Percentiles rank a stretch among this genome's conserved stretches.
These are phyloP conservation scores for Galleria mellonella DNA, from an alignment of 1,140 invertebrate species.

Conservation along the genomic window DNA sequence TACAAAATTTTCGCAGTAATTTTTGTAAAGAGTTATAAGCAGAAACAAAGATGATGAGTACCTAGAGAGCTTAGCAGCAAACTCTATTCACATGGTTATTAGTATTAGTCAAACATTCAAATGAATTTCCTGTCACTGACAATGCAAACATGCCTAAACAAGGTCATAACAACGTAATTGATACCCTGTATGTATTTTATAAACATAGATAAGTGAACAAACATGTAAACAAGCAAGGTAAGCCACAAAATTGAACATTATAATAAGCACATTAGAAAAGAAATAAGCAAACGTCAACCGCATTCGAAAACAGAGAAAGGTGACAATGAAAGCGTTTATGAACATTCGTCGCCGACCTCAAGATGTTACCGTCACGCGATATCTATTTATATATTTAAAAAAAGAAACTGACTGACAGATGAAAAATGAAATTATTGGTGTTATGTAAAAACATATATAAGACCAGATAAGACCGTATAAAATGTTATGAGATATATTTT, in stretches of 20 bases:
- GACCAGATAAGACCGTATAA: no score
- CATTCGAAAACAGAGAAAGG: constrained; percentile 34
- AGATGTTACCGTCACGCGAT: constrained; percentile 1
- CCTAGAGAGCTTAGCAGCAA: no score
- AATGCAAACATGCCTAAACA: constrained; percentile 6
- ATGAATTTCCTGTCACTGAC: constrained; percentile 9
- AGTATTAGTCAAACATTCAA: constrained; percentile 4
- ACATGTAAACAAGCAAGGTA: background rate
- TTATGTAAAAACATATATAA: no score
- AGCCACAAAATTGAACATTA: constrained; percentile 23
- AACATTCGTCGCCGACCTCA: background rate
- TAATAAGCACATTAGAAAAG: constrained; percentile 11
- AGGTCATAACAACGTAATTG: constrained; percentile 8
- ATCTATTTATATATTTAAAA: background rate
- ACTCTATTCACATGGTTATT: background rate
- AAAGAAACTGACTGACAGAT: no score
- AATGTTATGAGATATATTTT: no score
- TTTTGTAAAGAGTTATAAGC: no score
- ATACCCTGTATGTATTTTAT: background rate
- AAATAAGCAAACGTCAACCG: constrained; percentile 4
- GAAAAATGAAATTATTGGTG: no score
- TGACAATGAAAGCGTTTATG: constrained; percentile 39
- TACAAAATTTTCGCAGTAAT: no score
- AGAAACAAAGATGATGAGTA: no score
- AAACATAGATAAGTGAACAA: constrained; percentile 1